Percentiles rank a stretch among this genome's conserved stretches.
Evolutionary conservation across 2,888 invertebrate genomes (phyloP).

Genomic region (Dyspetes luteomarginatus): DNA sequence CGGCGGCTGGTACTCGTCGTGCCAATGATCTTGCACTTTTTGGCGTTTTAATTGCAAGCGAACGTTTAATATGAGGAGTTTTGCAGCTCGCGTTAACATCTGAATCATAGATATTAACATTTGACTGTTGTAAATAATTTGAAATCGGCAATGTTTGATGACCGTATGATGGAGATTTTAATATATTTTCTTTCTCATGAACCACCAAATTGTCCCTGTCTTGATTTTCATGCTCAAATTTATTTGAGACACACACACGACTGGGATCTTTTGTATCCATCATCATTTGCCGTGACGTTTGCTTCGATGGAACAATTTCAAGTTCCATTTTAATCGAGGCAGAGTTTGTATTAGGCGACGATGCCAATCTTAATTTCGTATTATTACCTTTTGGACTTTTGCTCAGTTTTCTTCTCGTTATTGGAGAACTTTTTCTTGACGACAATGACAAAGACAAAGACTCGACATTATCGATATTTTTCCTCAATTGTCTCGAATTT

Average conservation of each 20-base stretch:
- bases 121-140: slow-evolving; percentile 64
- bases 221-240: slow-evolving; percentile 63
- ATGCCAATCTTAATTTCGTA: slow-evolving; percentile 60
- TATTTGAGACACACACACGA: slow-evolving; percentile 57
- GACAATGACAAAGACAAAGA: too few species aligned
- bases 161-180: slow-evolving; percentile 38
- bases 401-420: slow-evolving; percentile 58
- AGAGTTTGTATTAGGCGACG: slow-evolving; percentile 64
- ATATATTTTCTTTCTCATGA: slow-evolving; percentile 60
- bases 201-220: slow-evolving; percentile 15
- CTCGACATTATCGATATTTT: slow-evolving; percentile 39
- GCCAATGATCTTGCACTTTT: slow-evolving; percentile 85
- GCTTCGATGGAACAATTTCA: slow-evolving; percentile 60
- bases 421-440: slow-evolving; percentile 38
- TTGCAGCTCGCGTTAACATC: slow-evolving; percentile 77
- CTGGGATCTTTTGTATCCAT: slow-evolving; percentile 64
- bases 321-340: slow-evolving; percentile 71
- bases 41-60: slow-evolving; percentile 85
- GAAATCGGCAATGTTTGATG: slow-evolving; percentile 61
- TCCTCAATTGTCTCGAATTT: slow-evolving; percentile 49
- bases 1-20: slow-evolving; percentile 80
- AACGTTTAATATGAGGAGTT: slow-evolving; percentile 86
- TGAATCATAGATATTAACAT: slow-evolving; percentile 69
- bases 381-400: slow-evolving; percentile 66
- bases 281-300: slow-evolving; percentile 37